Conservation (phyloP, 2,888 invertebrate genomes). For the Pachymerium ferrugineum region DNA sequence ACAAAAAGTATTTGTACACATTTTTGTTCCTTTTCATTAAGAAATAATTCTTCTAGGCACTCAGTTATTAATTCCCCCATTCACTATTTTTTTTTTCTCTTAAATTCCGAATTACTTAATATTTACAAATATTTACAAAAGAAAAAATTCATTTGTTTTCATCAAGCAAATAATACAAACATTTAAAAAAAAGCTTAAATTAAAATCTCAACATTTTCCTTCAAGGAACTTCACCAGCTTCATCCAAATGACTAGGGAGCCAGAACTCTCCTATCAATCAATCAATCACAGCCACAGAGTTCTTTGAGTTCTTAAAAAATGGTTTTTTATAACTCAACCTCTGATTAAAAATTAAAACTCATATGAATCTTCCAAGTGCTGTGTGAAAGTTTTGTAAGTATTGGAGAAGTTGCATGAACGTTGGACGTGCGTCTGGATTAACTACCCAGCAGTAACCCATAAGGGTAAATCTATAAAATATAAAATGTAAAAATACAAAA, state of each 20-base stretch:
- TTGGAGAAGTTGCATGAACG: conserved; percentile 45
- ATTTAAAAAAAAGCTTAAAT: conserved; percentile 6
- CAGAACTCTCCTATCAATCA: background rate
- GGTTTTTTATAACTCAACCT: background rate
- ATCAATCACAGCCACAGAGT: conserved; percentile 4
- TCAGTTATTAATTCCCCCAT: background rate
- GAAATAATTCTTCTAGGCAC: conserved; percentile 10
- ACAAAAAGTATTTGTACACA: conserved; percentile 11
- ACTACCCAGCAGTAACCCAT: conserved; percentile 49
- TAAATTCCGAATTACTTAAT: background rate
- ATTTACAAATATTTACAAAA: conserved; percentile 3
- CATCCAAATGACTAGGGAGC: background rate
- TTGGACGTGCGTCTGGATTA: conserved; percentile 46
- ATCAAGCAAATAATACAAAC: too few species aligned
- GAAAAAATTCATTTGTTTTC: too few species aligned
- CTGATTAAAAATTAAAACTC: conserved; percentile 36
- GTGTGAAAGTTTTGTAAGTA: conserved; percentile 48
- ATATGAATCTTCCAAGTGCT: conserved; percentile 47
- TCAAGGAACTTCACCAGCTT: background rate
- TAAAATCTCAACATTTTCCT: background rate
- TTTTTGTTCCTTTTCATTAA: background rate
- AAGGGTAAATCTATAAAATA: conserved; percentile 45
- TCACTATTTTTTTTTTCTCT: background rate
- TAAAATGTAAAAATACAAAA: background rate
- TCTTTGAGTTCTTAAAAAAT: background rate